These are phyloP conservation scores for Hybos culiciformis DNA, from an alignment of 2,888 invertebrate species.

Conservation along the genomic window DNA sequence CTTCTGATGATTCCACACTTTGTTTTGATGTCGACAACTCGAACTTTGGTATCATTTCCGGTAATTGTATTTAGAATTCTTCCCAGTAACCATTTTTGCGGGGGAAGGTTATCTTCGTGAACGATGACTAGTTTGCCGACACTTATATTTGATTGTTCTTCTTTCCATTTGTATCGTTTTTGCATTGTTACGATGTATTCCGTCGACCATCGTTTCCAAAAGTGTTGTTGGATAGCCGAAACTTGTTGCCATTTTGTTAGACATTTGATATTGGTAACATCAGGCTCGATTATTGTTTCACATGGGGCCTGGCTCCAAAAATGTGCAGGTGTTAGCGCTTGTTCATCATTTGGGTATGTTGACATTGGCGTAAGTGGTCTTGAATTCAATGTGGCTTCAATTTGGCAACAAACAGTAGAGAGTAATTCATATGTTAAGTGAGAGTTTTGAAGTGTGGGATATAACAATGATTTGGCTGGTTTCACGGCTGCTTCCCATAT, in stretches of 20 bases:
- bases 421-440: conserved; percentile 6
- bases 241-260: conserved; percentile 7
- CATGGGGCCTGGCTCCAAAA: background rate
- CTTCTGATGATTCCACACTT: background rate
- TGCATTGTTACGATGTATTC: conserved; percentile 7
- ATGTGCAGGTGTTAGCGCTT: background rate
- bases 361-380: conserved; percentile 2
- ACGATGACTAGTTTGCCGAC: conserved; percentile 4
- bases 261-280: background rate
- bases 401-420: background rate
- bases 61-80: conserved; percentile 3
- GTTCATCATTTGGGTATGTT: background rate
- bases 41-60: conserved; percentile 6
- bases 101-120: conserved; percentile 8
- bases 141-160: conserved; percentile 1
- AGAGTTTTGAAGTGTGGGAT: background rate
- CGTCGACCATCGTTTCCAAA: conserved; percentile 7
- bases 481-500: conserved; percentile 10
- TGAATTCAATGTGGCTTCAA: background rate
- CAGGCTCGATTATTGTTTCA: conserved; percentile 1
- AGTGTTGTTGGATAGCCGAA: conserved; percentile 4
- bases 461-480: conserved; percentile 1
- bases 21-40: conserved; percentile 8
- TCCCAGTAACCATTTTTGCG: conserved; percentile 8
- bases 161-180: conserved; percentile 9